Evolutionary conservation across 2,113 vertebrate genomes (phyloP).

Genomic region (Scalopus aquaticus): DNA sequence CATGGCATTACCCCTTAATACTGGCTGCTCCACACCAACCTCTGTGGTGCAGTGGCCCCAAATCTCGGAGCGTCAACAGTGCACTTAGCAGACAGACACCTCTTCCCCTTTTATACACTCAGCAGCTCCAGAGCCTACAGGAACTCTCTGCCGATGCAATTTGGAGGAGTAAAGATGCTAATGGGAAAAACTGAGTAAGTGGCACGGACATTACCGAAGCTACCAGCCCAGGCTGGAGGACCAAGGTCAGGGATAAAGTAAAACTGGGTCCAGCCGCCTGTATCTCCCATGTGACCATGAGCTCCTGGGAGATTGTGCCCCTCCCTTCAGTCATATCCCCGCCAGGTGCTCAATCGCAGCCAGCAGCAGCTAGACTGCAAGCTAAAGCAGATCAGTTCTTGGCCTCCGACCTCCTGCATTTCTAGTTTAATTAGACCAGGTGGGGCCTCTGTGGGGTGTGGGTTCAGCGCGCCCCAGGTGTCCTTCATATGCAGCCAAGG

Average conservation of each 20-base stretch:
- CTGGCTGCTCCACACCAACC: too few relatives aligned
- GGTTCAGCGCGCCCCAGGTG: slow-evolving; percentile 6
- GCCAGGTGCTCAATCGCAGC: background rate
- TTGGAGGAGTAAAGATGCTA: background rate
- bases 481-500: slow-evolving; percentile 1
- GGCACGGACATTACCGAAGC: background rate
- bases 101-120: too few relatives aligned
- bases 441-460: background rate
- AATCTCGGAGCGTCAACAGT: accelerated
- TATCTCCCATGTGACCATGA: background rate
- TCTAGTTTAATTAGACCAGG: slow-evolving; percentile 9
- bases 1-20: background rate
- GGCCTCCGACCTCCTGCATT: background rate
- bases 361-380: background rate
- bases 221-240: background rate
- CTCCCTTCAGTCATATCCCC: background rate
- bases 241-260: background rate
- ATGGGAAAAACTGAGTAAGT: background rate
- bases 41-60: too few relatives aligned
- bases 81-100: background rate
- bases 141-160: background rate
- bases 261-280: background rate
- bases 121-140: background rate
- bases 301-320: background rate
- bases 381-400: background rate